Evolutionary conservation across 2,113 vertebrate species (phyloP).

Genomic region (Calonectris borealis): DNA sequence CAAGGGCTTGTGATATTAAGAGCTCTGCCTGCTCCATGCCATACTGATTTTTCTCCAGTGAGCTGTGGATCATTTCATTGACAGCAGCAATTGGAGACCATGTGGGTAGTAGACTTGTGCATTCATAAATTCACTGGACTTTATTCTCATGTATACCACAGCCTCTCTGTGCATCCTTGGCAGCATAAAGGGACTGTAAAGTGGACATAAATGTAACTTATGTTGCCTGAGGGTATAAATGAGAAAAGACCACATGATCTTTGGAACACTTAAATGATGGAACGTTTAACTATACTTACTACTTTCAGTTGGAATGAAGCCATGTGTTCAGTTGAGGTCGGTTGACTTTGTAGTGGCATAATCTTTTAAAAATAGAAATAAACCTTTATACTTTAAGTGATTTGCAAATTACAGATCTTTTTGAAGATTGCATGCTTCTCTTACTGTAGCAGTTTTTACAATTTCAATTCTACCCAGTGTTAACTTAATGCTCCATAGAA

Average conservation of each 20-base stretch:
- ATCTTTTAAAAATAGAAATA: background rate
- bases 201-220: background rate
- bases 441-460: background rate
- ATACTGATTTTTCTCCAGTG: background rate
- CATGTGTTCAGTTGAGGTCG: background rate
- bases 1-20: background rate
- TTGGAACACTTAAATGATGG: background rate
- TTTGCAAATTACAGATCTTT: background rate
- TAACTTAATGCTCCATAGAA: background rate
- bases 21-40: background rate
- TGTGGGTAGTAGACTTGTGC: background rate
- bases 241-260: background rate
- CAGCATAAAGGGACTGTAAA: background rate
- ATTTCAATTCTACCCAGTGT: background rate
- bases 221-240: background rate
- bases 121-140: background rate
- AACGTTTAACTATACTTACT: background rate
- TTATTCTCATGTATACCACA: background rate
- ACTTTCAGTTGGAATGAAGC: background rate
- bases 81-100: background rate
- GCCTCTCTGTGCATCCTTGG: background rate
- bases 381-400: background rate
- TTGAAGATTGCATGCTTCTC: background rate
- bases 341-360: background rate
- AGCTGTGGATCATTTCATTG: background rate